Evolutionary conservation across 1,140 invertebrate species (phyloP), one percentile per base, ranked within the genome.

Genomic region (Agrypnia vestita): DNA sequence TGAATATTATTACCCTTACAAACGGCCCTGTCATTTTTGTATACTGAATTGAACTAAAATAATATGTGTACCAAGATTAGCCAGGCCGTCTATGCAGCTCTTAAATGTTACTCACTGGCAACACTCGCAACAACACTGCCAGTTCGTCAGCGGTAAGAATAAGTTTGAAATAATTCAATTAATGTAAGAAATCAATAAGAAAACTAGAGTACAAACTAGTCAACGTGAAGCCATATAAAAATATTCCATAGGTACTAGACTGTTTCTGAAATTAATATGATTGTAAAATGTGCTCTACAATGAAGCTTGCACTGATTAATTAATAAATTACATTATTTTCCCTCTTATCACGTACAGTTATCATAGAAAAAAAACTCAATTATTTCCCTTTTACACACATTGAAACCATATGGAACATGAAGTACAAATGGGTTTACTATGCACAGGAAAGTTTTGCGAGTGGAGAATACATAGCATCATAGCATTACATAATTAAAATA

Each of bases 11-110:
- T 80, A 84, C 84, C 78, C 75, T 83, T n/a, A 83, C 81, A 78
- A 84, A 84, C 53, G 82, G 75, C 25, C 78, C 84, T 12, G 84
- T 82, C 84, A 84, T 84, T 25, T 78, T 83, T 1, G 51, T 25
- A 4, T 21, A 19, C 15, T 59, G 55, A 59, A 59, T 59, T 59
- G 1, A 59, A 59, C 17, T 59, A 10, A 13, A 10, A 59, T 35
- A 59, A 59, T 19, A 59, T 59, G 1, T 19, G 17, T 59, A 10
- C 53, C 7, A 1, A 17, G n/a, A 56, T 19, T 56, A 17, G 3
- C n/a, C 12, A 17, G 9, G 19, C 53, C n/a, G 53, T 56, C 19
- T 56, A 17, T 17, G 19, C 0, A 4, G n/a, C 55, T 15, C 17
- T 15, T 19, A 59, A 59, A 17, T 9, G 17, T 9, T 15, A 19